Base-by-base conservation (phyloP, 2,888 invertebrate genomes). In the Ectropis crepuscularia region DNA sequence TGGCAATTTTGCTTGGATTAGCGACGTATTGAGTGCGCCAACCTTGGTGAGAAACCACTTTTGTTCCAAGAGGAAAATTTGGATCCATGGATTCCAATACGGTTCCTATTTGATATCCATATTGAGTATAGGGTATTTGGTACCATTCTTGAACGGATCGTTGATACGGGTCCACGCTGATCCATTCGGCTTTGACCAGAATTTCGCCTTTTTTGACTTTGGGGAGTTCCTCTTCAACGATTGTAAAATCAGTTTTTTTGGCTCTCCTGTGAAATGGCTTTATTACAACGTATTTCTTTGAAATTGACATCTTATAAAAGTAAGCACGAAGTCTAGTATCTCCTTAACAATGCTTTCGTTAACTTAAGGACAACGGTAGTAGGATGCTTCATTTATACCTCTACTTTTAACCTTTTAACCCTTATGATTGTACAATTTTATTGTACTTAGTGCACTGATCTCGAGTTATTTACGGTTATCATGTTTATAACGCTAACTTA, bases 151-250 rank as follows among this genome's bases (percentile, higher is more conserved):
- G 42, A 6, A 43, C 28, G 6, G 42, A 16, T 11, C 43, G 10
- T 8, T 66, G 70, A 62, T 81, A 86, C 0, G 85, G 87, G 53
- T 87, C 87, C 0, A 87, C 85, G 39, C 81, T 84, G 12, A 85
- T 69, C 76, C 77, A 85, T 48, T 81, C 80, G 0, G 77, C 61
- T 67, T 85, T 81, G 8, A 82, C 74, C 0, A 85, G 71, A 38
- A 80, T 68, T 51, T 83, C 95, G 81, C 94, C 95, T 81, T 95
- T 88, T 73, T 94, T 84, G 0, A 95, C 71, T 8, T 92, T 78
- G 5, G 94, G 94, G 16, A 95, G 76, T 51, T 94, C 93, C 74
- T 95, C 93, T 74, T 95, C 94, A 0, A 94, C 91, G 1, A 96
- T 74, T 73, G 93, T 86, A 16, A 94, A 92, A 82, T 96, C 95